These are phyloP conservation scores for Macrotus californicus DNA, from an alignment of 2,113 vertebrate species.

Conservation along the genomic window DNA sequence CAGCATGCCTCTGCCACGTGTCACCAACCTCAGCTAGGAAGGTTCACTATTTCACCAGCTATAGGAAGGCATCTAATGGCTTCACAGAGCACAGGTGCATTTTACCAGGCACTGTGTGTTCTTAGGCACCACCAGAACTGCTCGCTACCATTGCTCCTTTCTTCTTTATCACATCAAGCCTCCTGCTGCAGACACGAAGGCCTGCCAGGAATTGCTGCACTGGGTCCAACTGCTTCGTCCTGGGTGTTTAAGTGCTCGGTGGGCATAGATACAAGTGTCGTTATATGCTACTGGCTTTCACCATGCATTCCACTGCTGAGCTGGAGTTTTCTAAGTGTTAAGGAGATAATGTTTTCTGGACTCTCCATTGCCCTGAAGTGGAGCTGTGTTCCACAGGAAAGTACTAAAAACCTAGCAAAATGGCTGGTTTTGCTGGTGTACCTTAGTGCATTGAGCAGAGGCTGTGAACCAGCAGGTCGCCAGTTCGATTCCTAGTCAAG, in stretches of 20 bases:
- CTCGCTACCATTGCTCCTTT: not conserved
- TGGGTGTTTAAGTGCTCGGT: not conserved
- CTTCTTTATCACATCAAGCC: not conserved
- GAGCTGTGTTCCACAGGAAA: not conserved
- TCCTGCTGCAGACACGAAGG: not conserved
- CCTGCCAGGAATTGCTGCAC: not conserved
- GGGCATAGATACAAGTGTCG: not conserved
- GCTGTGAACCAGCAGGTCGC: no score
- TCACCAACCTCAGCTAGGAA: not conserved
- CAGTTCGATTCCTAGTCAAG: no score
- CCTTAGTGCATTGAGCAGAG: no score
- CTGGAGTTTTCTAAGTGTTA: not conserved
- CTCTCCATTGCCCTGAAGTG: not conserved
- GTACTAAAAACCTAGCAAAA: not conserved
- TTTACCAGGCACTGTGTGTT: not conserved
- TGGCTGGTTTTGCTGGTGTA: no score
- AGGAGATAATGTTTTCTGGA: not conserved
- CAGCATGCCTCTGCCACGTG: not conserved
- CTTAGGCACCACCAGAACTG: not conserved
- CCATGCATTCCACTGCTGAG: not conserved
- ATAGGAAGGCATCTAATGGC: not conserved
- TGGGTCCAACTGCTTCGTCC: fast-evolving
- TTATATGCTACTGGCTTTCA: not conserved
- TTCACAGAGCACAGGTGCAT: not conserved
- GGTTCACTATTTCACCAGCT: not conserved